Percentiles rank a stretch among this genome's conserved stretches.
phyloP scores from a whole-genome alignment of 2,113 vertebrate species.

The Grallaria varia region DNA sequence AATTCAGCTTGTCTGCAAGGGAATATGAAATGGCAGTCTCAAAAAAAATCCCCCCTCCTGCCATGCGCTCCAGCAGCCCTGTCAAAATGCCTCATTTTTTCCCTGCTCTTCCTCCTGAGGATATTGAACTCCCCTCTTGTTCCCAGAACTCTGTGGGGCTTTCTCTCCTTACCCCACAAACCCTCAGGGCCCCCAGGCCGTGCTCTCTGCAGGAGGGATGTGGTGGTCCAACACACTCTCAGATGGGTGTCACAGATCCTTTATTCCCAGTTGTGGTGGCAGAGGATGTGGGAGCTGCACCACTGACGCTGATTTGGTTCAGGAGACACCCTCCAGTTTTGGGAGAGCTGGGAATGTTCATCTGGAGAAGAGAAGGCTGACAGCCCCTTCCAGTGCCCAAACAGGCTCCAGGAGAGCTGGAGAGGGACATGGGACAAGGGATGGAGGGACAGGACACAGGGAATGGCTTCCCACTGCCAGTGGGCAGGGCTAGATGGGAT shows the following conservation, averaged over 20 bases:
- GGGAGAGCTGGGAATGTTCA: neutral
- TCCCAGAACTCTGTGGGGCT: neutral
- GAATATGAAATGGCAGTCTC: slow-evolving; percentile 47
- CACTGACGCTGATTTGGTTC: neutral
- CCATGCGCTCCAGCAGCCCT: slow-evolving; percentile 38
- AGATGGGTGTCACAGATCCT: neutral
- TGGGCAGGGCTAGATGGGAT: neutral
- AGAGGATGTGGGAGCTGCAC: neutral
- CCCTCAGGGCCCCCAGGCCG: neutral
- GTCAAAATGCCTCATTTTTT: slow-evolving; percentile 30
- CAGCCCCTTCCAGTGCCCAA: neutral
- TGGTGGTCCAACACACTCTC: rapidly evolving
- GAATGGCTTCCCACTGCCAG: neutral
- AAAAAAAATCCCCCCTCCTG: slow-evolving; percentile 49
- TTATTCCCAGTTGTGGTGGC: rapidly evolving
- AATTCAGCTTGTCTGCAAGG: slow-evolving; percentile 54
- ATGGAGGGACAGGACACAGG: neutral
- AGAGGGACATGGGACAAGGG: neutral
- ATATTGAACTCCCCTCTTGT: neutral
- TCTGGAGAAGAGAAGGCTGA: neutral
- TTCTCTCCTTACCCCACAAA: neutral
- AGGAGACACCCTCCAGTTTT: neutral
- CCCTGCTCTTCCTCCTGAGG: neutral
- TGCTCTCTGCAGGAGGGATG: rapidly evolving
- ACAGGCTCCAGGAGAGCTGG: neutral